These are phyloP conservation scores for Poliocrania exsul DNA, from an alignment of 2,797 vertebrate species.

Conservation along the genomic window DNA sequence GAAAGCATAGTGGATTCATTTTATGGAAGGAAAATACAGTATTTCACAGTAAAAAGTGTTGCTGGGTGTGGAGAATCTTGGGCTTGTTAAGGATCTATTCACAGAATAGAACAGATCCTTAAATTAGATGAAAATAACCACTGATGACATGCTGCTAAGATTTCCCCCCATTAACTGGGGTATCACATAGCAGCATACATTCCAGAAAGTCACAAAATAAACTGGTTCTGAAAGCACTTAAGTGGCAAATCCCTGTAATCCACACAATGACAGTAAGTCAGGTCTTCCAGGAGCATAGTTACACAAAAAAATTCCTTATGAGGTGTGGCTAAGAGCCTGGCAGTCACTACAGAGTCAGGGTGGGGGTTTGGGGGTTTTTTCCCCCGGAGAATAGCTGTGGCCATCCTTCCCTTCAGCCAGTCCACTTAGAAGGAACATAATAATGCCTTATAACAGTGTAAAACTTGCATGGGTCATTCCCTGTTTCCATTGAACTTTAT, in stretches of 20 bases:
- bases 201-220: not conserved
- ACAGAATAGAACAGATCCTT: not conserved
- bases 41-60: slow-evolving; percentile 14
- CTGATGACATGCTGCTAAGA: not conserved
- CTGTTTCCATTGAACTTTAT: fast-evolving
- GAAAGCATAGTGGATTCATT: not conserved
- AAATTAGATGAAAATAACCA: not conserved
- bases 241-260: not conserved
- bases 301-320: not conserved
- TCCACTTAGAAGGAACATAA: fast-evolving
- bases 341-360: not conserved
- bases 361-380: not conserved
- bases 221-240: not conserved
- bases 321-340: not conserved
- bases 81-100: slow-evolving; percentile 1
- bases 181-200: not conserved
- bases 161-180: not conserved
- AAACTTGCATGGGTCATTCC: not conserved
- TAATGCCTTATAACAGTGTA: fast-evolving
- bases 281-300: not conserved
- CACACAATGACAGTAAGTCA: not conserved
- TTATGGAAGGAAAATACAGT: slow-evolving; percentile 22
- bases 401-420: not conserved
- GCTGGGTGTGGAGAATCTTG: slow-evolving; percentile 16
- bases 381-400: not conserved